Evolutionary conservation across 1,140 invertebrate genomes (phyloP).

Genomic region (Agrilus planipennis): DNA sequence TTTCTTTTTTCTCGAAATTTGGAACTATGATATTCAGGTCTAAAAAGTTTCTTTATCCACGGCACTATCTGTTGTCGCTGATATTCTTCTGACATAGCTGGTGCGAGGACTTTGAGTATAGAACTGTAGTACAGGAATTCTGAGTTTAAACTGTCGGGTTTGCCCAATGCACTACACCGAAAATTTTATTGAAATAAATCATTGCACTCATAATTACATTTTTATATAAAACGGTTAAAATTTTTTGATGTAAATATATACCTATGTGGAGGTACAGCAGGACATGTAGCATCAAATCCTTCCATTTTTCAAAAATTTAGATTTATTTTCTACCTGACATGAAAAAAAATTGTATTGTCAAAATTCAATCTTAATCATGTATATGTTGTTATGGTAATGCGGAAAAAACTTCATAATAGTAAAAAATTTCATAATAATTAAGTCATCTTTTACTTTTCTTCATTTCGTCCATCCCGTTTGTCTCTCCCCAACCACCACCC

Average conservation of each 20-base stretch:
- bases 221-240: neutral
- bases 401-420: too few relatives aligned
- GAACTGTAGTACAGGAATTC: slow-evolving; percentile 24
- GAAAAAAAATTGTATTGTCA: too few relatives aligned
- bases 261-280: too few relatives aligned
- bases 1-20: slow-evolving; percentile 29
- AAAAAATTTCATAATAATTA: too few relatives aligned
- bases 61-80: slow-evolving; percentile 23
- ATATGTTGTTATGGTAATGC: too few relatives aligned
- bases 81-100: slow-evolving; percentile 18
- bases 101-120: slow-evolving; percentile 24
- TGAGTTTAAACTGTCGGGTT: slow-evolving; percentile 16
- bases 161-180: slow-evolving; percentile 1
- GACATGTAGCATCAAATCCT: too few relatives aligned
- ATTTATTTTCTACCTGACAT: too few relatives aligned
- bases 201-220: neutral
- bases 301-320: too few relatives aligned
- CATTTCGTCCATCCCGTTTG: too few relatives aligned
- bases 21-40: slow-evolving; percentile 30
- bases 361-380: too few relatives aligned
- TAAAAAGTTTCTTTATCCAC: slow-evolving; percentile 29
- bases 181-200: neutral
- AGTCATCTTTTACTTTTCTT: too few relatives aligned
- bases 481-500: too few relatives aligned
- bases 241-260: neutral